phyloP scores from a whole-genome alignment of 2,113 vertebrate species.

The Gobius niger region DNA sequence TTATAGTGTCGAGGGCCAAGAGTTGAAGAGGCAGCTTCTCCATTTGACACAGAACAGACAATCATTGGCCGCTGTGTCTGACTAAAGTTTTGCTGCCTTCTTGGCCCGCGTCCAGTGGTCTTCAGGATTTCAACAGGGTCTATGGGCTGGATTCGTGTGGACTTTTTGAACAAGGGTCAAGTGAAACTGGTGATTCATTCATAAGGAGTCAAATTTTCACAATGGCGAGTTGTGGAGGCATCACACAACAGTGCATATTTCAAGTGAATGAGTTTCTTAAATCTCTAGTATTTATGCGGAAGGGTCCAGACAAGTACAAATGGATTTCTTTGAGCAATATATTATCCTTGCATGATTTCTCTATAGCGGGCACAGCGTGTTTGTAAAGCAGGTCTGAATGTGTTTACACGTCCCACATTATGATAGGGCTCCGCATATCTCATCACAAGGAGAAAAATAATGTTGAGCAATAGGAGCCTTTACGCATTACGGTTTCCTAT shows the following conservation, averaged over 20 bases:
- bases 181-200: constrained; percentile 52
- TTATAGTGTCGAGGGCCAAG: constrained; percentile 13
- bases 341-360: constrained; percentile 72
- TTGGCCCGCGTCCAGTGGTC: constrained; percentile 53
- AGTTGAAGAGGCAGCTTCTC: constrained; percentile 32
- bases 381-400: constrained; percentile 40
- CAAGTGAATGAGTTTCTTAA: constrained; percentile 39
- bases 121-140: constrained; percentile 58
- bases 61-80: constrained; percentile 49
- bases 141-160: constrained; percentile 24
- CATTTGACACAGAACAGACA: constrained; percentile 41
- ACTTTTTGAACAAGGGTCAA: constrained; percentile 45
- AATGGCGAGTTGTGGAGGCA: constrained; percentile 51
- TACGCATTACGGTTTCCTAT: not conserved
- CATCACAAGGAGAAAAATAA: constrained; percentile 16
- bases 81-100: constrained; percentile 50
- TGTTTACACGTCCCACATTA: constrained; percentile 45
- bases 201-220: constrained; percentile 49
- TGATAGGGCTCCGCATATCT: constrained; percentile 37
- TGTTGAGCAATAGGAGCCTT: constrained; percentile 22
- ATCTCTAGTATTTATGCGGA: constrained; percentile 20
- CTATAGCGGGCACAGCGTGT: constrained; percentile 50
- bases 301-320: constrained; percentile 23
- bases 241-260: constrained; percentile 51
- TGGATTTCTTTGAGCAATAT: constrained; percentile 64